A percentile compares a stretch with the other conserved stretches of the same genome.
phyloP scores from a whole-genome alignment of 2,888 invertebrate genomes.

The Entomobrya proxima region DNA sequence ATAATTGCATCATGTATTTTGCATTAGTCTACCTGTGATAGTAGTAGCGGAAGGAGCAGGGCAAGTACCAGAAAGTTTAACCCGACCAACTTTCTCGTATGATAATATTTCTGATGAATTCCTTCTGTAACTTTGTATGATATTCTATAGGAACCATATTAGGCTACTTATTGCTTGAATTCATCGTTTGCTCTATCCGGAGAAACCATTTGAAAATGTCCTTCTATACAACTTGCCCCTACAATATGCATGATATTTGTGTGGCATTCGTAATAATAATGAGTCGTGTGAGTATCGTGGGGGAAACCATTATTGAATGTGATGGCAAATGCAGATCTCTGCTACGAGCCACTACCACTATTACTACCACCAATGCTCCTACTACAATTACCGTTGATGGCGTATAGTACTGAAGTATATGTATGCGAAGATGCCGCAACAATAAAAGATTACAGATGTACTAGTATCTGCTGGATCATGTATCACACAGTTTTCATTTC shows the following conservation, averaged over 20 bases:
- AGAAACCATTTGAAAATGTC: neutral
- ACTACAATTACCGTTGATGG: too few species aligned
- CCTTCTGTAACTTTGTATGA: neutral
- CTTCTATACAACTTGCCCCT: neutral
- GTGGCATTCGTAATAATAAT: neutral
- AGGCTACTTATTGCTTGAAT: neutral
- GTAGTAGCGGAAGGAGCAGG: neutral
- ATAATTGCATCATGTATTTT: constrained; percentile 26
- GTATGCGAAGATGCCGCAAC: neutral
- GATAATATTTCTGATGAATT: neutral
- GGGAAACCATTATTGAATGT: constrained; percentile 13
- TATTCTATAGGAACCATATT: too few species aligned
- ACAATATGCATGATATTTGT: neutral
- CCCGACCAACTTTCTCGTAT: neutral
- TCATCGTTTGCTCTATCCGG: neutral
- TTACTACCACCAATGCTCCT: too few species aligned
- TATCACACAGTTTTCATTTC: neutral
- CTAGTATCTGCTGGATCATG: neutral
- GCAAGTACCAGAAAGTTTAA: neutral
- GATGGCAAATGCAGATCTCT: neutral
- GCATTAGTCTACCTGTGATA: constrained; percentile 5
- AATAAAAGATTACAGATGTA: constrained; percentile 34
- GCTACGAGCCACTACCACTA: neutral
- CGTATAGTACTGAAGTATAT: neutral
- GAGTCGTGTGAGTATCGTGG: neutral